phyloP scores from a whole-genome alignment of 2,797 vertebrate species.

The Craterocephalus amniculus region DNA sequence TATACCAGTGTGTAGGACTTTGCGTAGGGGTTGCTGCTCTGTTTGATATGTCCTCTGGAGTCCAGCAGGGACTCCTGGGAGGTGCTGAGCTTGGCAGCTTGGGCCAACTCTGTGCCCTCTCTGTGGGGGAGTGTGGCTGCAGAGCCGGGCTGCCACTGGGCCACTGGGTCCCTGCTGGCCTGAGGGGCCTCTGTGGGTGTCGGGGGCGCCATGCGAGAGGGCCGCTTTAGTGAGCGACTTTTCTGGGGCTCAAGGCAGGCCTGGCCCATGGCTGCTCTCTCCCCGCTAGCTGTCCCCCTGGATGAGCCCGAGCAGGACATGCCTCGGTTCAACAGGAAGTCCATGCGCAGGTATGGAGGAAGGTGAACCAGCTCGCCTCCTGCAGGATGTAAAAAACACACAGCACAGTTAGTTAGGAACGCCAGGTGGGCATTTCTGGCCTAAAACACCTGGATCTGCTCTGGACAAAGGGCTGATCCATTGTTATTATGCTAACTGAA shows the following conservation, averaged over 20 bases:
- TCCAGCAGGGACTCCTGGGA: slow-evolving; percentile 99
- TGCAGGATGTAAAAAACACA: slow-evolving; percentile 52
- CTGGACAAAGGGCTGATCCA: neutral
- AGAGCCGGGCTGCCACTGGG: slow-evolving; percentile 93
- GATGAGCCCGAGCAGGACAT: slow-evolving; percentile 82
- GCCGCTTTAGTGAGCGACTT: slow-evolving; percentile 95
- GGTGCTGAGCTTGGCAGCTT: slow-evolving; percentile 98
- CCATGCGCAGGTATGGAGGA: slow-evolving; percentile 98
- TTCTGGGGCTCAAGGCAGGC: slow-evolving; percentile 97
- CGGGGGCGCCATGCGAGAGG: slow-evolving; percentile 91
- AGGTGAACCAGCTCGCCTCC: slow-evolving; percentile 96
- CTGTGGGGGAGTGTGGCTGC: slow-evolving; percentile 96
- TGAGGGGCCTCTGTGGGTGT: slow-evolving; percentile 91
- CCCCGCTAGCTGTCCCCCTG: slow-evolving; percentile 85
- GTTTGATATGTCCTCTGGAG: slow-evolving; percentile 97
- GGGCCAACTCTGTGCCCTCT: slow-evolving; percentile 94
- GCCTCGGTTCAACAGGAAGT: slow-evolving; percentile 96
- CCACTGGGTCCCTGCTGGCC: slow-evolving; percentile 89
- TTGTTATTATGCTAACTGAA: no score
- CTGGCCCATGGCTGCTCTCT: slow-evolving; percentile 90
- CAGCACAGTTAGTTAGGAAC: neutral
- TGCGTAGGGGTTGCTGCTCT: slow-evolving; percentile 95
- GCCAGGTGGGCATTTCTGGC: neutral
- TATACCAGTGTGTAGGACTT: slow-evolving; percentile 99
- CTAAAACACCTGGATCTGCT: neutral